These are phyloP conservation scores for Eospalax fontanierii DNA, from an alignment of 2,797 vertebrate species.

Conservation along the genomic window DNA sequence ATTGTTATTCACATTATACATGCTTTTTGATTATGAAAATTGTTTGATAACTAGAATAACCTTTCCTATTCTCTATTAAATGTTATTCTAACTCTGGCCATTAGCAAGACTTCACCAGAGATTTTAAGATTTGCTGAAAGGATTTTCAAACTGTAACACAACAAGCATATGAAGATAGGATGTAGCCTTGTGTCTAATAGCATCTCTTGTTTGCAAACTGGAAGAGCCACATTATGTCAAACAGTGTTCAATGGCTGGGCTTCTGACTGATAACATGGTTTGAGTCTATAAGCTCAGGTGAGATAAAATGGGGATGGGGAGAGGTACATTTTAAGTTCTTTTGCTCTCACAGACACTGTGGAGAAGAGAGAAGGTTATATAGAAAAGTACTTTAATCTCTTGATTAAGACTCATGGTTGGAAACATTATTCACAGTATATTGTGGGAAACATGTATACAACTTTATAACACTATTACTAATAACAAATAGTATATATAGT, in stretches of 20 bases:
- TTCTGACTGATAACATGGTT: neutral
- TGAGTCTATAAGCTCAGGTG: neutral
- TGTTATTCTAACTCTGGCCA: neutral
- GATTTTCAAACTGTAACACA: slow-evolving; percentile 15
- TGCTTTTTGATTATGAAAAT: neutral
- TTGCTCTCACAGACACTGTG: neutral
- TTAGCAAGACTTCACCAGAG: neutral
- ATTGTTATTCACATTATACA: neutral
- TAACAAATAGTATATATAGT: neutral
- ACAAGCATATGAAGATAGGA: neutral
- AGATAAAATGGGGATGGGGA: neutral
- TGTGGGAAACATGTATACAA: neutral
- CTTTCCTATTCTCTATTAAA: slow-evolving; percentile 23
- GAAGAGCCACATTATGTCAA: neutral
- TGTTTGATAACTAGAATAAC: neutral
- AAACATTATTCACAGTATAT: neutral
- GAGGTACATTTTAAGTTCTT: neutral
- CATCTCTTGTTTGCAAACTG: neutral
- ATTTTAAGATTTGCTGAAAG: neutral
- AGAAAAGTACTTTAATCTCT: neutral
- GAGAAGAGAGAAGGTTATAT: neutral
- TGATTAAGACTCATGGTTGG: neutral
- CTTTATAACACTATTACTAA: neutral
- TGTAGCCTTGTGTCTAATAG: neutral
- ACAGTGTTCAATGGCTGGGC: neutral